Conservation (phyloP, 2,113 vertebrate genomes). For the Cyanistes caeruleus region DNA sequence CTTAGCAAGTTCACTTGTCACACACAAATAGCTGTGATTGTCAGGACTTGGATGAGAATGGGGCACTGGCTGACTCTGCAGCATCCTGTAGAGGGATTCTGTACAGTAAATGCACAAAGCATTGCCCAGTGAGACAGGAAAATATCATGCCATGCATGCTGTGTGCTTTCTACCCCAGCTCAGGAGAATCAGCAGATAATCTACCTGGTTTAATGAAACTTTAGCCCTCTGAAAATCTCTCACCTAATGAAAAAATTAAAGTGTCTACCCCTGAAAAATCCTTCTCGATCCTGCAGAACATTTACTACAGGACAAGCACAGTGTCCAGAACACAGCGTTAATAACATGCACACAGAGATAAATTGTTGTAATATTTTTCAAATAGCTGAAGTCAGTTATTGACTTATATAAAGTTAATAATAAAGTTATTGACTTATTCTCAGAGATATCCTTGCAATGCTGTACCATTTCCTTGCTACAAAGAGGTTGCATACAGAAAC, state of each 20-base stretch:
- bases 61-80: neutral
- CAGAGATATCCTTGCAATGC: neutral
- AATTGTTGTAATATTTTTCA: neutral
- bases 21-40: neutral
- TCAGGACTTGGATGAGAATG: neutral
- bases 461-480: neutral
- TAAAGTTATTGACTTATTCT: neutral
- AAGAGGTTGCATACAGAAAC: neutral
- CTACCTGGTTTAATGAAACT: neutral
- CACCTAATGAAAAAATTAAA: neutral
- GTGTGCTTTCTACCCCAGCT: neutral
- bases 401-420: neutral
- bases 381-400: neutral
- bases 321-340: neutral
- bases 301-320: neutral
- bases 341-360: neutral
- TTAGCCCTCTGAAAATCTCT: neutral
- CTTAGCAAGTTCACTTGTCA: neutral
- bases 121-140: neutral
- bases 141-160: neutral
- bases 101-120: neutral
- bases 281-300: neutral
- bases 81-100: neutral
- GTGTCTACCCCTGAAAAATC: neutral
- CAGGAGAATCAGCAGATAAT: neutral